A percentile compares a stretch with the other conserved stretches of the same genome.
These are phyloP conservation scores for Sorex maritimensis DNA, from an alignment of 2,797 vertebrate species.

Conservation along the genomic window DNA sequence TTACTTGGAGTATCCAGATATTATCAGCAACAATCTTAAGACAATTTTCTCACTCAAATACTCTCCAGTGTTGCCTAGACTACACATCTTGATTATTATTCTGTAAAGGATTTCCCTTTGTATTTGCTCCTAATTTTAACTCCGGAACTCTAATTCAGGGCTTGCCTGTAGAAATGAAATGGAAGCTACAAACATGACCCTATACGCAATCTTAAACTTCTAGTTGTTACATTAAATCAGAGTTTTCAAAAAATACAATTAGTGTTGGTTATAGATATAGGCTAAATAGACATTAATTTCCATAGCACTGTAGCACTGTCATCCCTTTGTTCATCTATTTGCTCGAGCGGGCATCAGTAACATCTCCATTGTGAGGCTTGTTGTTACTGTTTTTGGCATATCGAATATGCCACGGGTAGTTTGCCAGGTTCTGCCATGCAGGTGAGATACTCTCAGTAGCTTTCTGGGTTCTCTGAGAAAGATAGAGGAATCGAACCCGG, in stretches of 20 bases:
- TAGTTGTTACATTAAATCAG: conserved; percentile 20
- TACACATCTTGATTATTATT: conserved; percentile 17
- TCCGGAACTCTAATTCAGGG: conserved; percentile 1
- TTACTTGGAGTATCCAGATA: conserved; percentile 18
- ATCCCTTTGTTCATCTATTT: too few relatives aligned
- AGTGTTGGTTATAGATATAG: conserved; percentile 13
- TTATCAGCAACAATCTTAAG: conserved; percentile 45
- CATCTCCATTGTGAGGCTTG: too few relatives aligned
- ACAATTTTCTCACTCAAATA: conserved; percentile 39
- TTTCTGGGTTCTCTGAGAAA: too few relatives aligned
- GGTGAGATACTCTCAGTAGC: too few relatives aligned
- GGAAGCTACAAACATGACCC: not conserved
- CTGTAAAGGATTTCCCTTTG: conserved; percentile 35
- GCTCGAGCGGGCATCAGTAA: too few relatives aligned
- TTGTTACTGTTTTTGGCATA: too few relatives aligned
- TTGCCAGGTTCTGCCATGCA: too few relatives aligned
- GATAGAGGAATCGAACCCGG: too few relatives aligned
- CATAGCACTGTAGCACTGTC: too few relatives aligned
- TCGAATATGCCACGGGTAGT: too few relatives aligned
- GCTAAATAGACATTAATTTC: not conserved
- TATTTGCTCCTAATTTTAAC: conserved; percentile 30
- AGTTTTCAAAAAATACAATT: conserved; percentile 8
- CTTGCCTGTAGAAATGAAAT: conserved; percentile 20
- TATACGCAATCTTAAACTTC: not conserved
- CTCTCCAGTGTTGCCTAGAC: conserved; percentile 6